These are phyloP conservation scores for Chymomyza amoena DNA, from an alignment of 2,888 invertebrate genomes.

Conservation along the genomic window DNA sequence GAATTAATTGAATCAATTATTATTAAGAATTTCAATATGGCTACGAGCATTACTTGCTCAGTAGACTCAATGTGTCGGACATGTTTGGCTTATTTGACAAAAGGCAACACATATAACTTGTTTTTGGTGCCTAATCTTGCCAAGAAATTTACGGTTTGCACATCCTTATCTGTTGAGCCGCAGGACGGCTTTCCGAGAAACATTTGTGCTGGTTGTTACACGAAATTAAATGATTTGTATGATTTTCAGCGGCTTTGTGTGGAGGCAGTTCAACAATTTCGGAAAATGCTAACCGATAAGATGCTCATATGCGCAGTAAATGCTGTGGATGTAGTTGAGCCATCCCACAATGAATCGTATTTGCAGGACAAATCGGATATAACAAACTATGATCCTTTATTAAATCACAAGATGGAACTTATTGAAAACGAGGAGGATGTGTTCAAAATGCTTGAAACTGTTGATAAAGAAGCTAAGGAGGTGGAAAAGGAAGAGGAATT, in stretches of 20 bases:
- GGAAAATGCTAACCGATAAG: constrained; percentile 53
- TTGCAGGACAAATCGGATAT: constrained; percentile 52
- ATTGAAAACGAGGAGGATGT: constrained; percentile 74
- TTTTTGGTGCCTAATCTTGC: constrained; percentile 65
- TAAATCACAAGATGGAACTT: constrained; percentile 67
- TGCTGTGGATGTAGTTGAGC: constrained; percentile 55
- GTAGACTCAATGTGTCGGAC: constrained; percentile 72
- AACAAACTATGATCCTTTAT: constrained; percentile 59
- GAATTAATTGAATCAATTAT: constrained; percentile 4
- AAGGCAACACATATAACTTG: constrained; percentile 56
- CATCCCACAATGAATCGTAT: constrained; percentile 30
- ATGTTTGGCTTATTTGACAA: constrained; percentile 54
- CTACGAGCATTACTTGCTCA: constrained; percentile 32
- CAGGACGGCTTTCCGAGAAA: constrained; percentile 72
- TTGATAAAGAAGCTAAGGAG: constrained; percentile 60
- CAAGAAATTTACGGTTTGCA: constrained; percentile 65
- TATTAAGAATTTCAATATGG: constrained; percentile 39
- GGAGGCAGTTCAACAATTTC: constrained; percentile 59
- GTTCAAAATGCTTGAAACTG: constrained; percentile 70
- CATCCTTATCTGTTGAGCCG: constrained; percentile 63
- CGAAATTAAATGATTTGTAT: constrained; percentile 63
- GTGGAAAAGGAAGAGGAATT: constrained; percentile 12
- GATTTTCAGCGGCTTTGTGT: constrained; percentile 69
- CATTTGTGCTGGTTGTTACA: constrained; percentile 63
- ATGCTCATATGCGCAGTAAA: constrained; percentile 15